phyloP scores from a whole-genome alignment of 1,140 invertebrate genomes.

The Meloidogyne hapla region DNA sequence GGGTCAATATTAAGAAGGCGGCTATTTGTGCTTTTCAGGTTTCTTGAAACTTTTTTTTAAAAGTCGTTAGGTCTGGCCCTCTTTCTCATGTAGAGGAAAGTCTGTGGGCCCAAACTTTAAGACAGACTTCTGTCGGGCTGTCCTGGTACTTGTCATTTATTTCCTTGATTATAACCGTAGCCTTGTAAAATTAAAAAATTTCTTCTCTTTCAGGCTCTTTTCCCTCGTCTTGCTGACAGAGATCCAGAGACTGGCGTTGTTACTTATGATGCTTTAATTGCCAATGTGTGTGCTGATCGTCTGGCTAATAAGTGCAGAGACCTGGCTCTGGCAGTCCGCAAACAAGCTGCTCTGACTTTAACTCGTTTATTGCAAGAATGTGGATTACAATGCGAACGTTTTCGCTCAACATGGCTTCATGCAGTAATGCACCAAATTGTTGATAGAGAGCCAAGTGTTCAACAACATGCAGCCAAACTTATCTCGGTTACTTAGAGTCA shows the following conservation, averaged over 20 bases:
- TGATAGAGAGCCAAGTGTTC: slow-evolving; percentile 38
- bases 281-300: slow-evolving; percentile 11
- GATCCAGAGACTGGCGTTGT: too few species aligned
- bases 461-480: slow-evolving; percentile 38
- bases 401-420: slow-evolving; percentile 38
- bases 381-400: neutral
- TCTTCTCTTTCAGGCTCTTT: slow-evolving; percentile 7
- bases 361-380: slow-evolving; percentile 33
- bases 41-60: neutral
- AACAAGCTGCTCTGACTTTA: slow-evolving; percentile 44
- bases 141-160: too few species aligned
- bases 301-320: slow-evolving; percentile 25
- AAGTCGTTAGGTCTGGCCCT: too few species aligned
- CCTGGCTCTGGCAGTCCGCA: slow-evolving; percentile 31
- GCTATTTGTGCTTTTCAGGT: slow-evolving; percentile 30
- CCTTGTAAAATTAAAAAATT: neutral
- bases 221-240: neutral
- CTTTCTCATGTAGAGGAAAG: too few species aligned
- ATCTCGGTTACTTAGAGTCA: slow-evolving; percentile 31
- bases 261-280: neutral
- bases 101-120: too few species aligned
- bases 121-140: too few species aligned
- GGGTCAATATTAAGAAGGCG: slow-evolving; percentile 23
- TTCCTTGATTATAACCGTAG: too few species aligned
- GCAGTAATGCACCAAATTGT: slow-evolving; percentile 44